phyloP scores from a whole-genome alignment of 2,888 invertebrate species.

The Tinea trinotella region DNA sequence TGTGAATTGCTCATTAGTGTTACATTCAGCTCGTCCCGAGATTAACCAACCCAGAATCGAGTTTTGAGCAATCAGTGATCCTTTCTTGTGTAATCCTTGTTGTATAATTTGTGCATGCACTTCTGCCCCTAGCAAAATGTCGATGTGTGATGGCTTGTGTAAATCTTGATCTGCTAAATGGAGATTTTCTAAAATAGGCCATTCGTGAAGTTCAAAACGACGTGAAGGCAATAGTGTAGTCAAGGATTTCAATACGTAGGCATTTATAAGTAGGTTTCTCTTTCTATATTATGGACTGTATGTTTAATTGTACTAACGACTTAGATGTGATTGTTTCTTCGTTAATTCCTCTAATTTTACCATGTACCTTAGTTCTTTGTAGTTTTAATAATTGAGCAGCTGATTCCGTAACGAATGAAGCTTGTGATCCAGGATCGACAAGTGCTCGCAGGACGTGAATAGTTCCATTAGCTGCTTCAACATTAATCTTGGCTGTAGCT shows the following conservation, averaged over 20 bases:
- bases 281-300: too few relatives aligned
- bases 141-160: not conserved
- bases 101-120: not conserved
- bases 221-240: not conserved
- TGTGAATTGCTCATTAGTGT: too few relatives aligned
- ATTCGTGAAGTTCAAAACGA: not conserved
- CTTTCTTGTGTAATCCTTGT: not conserved
- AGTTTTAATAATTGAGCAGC: not conserved
- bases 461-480: too few relatives aligned
- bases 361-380: not conserved
- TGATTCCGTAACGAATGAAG: not conserved
- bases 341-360: not conserved
- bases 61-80: not conserved
- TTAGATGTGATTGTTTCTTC: too few relatives aligned
- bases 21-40: not conserved
- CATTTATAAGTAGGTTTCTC: too few relatives aligned
- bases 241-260: not conserved
- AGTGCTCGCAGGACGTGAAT: not conserved
- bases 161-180: not conserved
- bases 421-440: not conserved
- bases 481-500: not conserved
- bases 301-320: too few relatives aligned
- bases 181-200: not conserved
- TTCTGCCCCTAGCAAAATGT: not conserved
- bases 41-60: not conserved